Conservation (phyloP, 2,888 invertebrate genomes). For the Caenorhabditis uteleia region DNA sequence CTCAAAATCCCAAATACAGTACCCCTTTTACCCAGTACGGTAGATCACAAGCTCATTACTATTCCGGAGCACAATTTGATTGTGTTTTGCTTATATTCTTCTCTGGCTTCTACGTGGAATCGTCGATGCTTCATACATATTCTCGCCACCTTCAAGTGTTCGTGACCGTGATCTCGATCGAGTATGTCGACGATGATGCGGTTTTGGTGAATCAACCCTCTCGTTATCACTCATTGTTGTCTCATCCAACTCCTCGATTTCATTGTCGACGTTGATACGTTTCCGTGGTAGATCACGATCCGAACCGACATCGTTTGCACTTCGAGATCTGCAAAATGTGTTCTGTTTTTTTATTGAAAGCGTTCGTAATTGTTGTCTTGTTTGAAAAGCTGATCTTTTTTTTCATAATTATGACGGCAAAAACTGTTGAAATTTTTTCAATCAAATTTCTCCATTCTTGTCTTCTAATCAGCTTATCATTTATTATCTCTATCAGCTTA, state of each 20-base stretch:
- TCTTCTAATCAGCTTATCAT: too few relatives aligned
- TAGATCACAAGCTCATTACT: too few relatives aligned
- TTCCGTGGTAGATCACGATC: conserved; percentile 20
- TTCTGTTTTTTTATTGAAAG: not conserved
- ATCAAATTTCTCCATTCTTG: too few relatives aligned
- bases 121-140: conserved; percentile 46
- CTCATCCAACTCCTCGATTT: conserved; percentile 46
- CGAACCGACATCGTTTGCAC: conserved; percentile 55
- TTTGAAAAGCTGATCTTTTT: too few relatives aligned
- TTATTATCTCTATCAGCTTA: too few relatives aligned
- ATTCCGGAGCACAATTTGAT: too few relatives aligned
- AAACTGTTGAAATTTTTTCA: too few relatives aligned
- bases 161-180: conserved; percentile 41
- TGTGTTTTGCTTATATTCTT: too few relatives aligned
- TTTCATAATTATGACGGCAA: not conserved
- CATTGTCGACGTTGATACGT: conserved; percentile 19
- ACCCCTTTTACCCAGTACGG: too few relatives aligned
- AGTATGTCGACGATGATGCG: conserved; percentile 24
- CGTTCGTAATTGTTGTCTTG: too few relatives aligned
- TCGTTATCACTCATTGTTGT: conserved; percentile 23
- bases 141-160: conserved; percentile 35
- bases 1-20: too few relatives aligned
- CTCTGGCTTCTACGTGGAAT: conserved; percentile 24
- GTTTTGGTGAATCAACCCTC: not conserved
- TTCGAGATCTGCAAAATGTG: conserved; percentile 50